phyloP scores from a whole-genome alignment of 2,113 vertebrate species.

The Actenoides hombroni region DNA sequence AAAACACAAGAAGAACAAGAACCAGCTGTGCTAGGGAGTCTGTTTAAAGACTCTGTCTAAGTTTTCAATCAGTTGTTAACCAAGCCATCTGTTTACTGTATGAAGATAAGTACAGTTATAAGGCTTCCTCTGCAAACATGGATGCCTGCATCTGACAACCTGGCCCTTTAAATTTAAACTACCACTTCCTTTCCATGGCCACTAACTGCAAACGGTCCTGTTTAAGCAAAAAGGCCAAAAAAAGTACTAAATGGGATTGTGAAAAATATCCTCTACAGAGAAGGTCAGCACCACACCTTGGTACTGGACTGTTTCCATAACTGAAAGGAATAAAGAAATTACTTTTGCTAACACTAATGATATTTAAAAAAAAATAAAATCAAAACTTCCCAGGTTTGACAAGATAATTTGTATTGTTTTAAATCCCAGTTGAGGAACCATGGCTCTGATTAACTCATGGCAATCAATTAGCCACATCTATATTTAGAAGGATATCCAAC shows the following conservation, averaged over 20 bases:
- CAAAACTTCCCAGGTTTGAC: background rate
- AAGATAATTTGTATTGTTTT: conserved; percentile 40
- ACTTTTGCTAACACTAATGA: background rate
- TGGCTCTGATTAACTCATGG: conserved; percentile 9
- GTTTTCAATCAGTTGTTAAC: conserved; percentile 26
- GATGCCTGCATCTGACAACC: background rate
- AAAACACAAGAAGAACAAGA: conserved; percentile 51
- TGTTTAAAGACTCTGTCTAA: background rate
- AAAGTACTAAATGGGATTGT: background rate
- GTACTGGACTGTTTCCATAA: background rate
- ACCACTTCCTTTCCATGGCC: background rate
- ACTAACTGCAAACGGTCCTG: background rate
- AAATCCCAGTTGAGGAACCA: conserved; percentile 43
- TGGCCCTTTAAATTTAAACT: conserved; percentile 20
- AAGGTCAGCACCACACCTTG: background rate
- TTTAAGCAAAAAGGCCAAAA: background rate
- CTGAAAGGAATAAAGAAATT: background rate
- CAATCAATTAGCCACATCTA: conserved; percentile 47
- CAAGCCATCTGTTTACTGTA: conserved; percentile 16
- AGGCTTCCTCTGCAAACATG: background rate
- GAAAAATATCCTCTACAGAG: background rate
- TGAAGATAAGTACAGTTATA: background rate
- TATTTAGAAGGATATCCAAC: conserved; percentile 42
- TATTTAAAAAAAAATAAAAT: background rate
- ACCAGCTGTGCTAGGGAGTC: conserved; percentile 22